Evolutionary conservation across 1,140 invertebrate genomes (phyloP).

Genomic region (Akabosia matsudoensis): DNA sequence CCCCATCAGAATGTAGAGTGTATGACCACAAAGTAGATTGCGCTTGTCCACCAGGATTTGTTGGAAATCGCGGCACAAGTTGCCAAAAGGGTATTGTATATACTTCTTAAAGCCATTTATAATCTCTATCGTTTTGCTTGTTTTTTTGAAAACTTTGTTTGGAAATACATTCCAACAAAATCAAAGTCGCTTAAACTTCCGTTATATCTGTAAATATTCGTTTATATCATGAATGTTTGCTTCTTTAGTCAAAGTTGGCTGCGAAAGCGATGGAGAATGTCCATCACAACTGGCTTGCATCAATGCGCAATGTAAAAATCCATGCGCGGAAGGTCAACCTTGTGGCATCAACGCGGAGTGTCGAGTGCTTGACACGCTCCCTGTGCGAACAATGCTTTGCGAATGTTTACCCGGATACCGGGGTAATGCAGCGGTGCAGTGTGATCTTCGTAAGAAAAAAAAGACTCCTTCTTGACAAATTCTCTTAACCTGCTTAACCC

Average conservation of each 20-base stretch:
- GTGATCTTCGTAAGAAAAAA: conserved; percentile 58
- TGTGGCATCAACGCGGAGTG: conserved; percentile 64
- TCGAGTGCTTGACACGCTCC: conserved; percentile 76
- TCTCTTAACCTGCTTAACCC: conserved; percentile 4
- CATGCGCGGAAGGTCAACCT: conserved; percentile 50
- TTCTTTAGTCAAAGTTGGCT: conserved; percentile 57
- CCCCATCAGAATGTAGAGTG: conserved; percentile 47
- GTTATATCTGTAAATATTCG: conserved; percentile 15
- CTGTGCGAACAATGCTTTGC: conserved; percentile 83
- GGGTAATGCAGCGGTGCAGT: conserved; percentile 75
- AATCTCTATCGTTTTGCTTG: neutral
- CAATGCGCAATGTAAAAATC: conserved; percentile 69
- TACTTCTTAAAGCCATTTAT: neutral
- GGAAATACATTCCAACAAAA: neutral
- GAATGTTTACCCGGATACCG: conserved; percentile 74
- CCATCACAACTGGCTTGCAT: conserved; percentile 75
- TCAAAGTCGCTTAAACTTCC: neutral
- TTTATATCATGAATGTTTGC: conserved; percentile 32
- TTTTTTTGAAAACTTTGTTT: neutral
- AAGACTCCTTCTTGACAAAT: conserved; percentile 22
- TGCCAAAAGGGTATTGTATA: conserved; percentile 38
- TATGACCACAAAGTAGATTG: conserved; percentile 45
- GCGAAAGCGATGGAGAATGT: conserved; percentile 77
- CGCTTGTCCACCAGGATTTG: conserved; percentile 45
- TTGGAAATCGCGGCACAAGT: conserved; percentile 39